A percentile compares a stretch with the other conserved stretches of the same genome.
Conservation (phyloP, 2,797 vertebrate species). For the Anguilla pacifica region DNA sequence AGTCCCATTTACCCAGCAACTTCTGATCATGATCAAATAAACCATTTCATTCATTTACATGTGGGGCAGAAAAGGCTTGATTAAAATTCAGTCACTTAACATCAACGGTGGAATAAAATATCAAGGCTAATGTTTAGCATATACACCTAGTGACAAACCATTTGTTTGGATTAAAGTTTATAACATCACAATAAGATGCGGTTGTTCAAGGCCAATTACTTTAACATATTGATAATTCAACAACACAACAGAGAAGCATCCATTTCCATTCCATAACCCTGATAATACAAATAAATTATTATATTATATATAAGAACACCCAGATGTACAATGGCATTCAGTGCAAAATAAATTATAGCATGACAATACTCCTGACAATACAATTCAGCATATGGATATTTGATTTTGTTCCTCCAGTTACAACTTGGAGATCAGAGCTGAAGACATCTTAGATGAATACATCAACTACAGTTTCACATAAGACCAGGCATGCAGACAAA, state of each 20-base stretch:
- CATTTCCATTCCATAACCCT: background rate
- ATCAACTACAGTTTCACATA: background rate
- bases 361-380: background rate
- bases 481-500: background rate
- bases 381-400: background rate
- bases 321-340: background rate
- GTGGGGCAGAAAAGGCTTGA: background rate
- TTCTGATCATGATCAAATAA: slow-evolving; percentile 1
- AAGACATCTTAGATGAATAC: background rate
- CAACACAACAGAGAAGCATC: background rate
- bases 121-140: background rate
- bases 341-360: background rate
- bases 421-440: background rate
- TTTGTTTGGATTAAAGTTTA: background rate
- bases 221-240: background rate
- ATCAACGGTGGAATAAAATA: slow-evolving; percentile 9
- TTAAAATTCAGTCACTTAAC: background rate
- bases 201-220: background rate
- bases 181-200: background rate
- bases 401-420: background rate
- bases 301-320: background rate
- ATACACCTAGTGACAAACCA: background rate
- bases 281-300: background rate
- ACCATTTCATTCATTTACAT: slow-evolving; percentile 10
- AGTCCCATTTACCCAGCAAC: background rate